These are phyloP conservation scores for Saccostrea echinata DNA, from an alignment of 1,140 invertebrate species.

Conservation along the genomic window DNA sequence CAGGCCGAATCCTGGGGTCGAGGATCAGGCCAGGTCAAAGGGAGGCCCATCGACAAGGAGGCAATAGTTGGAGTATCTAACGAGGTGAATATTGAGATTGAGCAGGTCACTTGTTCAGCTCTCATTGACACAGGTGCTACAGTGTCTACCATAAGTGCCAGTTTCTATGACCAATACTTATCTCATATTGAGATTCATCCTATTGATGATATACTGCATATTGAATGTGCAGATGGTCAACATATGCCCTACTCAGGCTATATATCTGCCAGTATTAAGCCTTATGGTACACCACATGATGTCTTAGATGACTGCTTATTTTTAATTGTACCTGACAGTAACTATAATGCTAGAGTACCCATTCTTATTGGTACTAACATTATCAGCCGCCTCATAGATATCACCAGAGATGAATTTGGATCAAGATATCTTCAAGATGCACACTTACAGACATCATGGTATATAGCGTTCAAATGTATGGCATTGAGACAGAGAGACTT, in stretches of 20 bases:
- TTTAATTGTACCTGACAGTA: background rate
- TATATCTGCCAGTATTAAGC: constrained; percentile 16
- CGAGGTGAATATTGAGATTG: background rate
- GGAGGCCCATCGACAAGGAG: background rate
- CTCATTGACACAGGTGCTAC: constrained; percentile 50
- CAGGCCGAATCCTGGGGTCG: background rate
- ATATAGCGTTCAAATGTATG: constrained; percentile 43
- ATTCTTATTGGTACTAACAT: no score
- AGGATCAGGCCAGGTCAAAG: background rate
- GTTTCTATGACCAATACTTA: constrained; percentile 26
- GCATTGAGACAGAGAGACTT: constrained; percentile 43
- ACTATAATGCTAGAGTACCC: background rate
- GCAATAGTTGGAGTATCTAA: background rate
- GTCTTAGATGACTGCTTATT: no score
- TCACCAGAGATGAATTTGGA: constrained; percentile 53
- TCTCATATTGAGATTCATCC: constrained; percentile 5
- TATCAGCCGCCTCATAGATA: constrained; percentile 44
- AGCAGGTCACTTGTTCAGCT: constrained; percentile 20
- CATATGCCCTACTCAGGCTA: constrained; percentile 45
- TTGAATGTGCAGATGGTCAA: constrained; percentile 50
- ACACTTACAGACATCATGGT: constrained; percentile 44
- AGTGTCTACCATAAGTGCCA: no score
- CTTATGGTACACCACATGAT: background rate
- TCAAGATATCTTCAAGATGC: constrained; percentile 44
- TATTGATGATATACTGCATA: constrained; percentile 26